Base-by-base conservation (phyloP, 2,113 vertebrate species). In the Bubo scandiacus region DNA sequence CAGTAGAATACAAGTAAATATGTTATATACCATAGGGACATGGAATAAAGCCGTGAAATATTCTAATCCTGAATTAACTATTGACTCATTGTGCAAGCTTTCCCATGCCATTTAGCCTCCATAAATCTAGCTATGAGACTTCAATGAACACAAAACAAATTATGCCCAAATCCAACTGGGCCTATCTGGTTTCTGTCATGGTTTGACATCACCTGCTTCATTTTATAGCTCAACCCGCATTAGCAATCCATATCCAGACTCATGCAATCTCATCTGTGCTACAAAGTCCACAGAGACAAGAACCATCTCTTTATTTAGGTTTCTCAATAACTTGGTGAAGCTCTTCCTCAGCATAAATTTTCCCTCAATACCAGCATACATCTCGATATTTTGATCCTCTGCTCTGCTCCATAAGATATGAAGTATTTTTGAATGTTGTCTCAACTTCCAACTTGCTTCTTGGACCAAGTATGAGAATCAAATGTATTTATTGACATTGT, bases 171-270 rank as follows among this genome's bases (percentile, higher is more conserved):
- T 95, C 95, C 95, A 96, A 90, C 93, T 52, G 93, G 95, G 91
- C 94, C 89, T 97, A 96, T 97, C 95, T 96, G 84, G 92, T 96
- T 97, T 97, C 95, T 96, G 91, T 97, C 97, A 96, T 96, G 96
- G 96, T 96, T 97, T 95, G 94, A 95, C 87, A 95, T 97, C 96
- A 97, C 94, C 95, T 96, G 96, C 95, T 96, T 47, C 74, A 73
- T 91, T 94, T 97, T 97, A 96, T 62, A 70, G 95, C 81, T 91
- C 85, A 90, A 63, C 84, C 85, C 23, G 4, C 81, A 91, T 89
- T 92, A 96, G 87, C n/a, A 74, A 95, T 73, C 86, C 91, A 88
- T 86, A 90, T 63, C 92, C 66, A 85, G 89, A 75, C 74, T 62
- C 86, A 71, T 77, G 87, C 81, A 94, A 81, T 66, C 45, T 95